A percentile compares a stretch with the other conserved stretches of the same genome.
These are phyloP conservation scores for Centroberyx gerrardi DNA, from an alignment of 2,797 vertebrate species.

Conservation along the genomic window DNA sequence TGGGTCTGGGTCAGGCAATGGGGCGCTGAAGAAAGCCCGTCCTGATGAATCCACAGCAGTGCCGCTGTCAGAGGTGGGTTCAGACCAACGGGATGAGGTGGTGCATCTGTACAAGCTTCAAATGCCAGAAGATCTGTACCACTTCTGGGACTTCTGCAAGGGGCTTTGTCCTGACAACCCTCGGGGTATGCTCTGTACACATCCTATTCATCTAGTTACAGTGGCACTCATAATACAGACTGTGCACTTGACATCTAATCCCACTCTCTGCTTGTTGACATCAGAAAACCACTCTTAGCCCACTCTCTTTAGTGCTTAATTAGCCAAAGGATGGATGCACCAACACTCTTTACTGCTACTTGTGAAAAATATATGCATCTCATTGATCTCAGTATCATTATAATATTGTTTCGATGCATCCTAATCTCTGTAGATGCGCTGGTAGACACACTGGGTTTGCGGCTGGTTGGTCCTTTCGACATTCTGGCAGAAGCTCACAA, in stretches of 20 bases:
- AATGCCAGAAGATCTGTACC: slow-evolving; percentile 94
- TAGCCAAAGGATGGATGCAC: background rate
- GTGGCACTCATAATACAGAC: background rate
- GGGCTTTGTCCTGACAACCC: slow-evolving; percentile 88
- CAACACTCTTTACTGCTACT: no score
- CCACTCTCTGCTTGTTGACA: background rate
- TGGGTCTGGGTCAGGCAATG: slow-evolving; percentile 73
- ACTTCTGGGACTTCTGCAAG: slow-evolving; percentile 96
- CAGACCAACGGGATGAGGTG: slow-evolving; percentile 86
- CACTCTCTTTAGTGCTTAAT: background rate
- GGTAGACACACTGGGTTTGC: slow-evolving; percentile 88
- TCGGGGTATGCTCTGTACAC: slow-evolving; percentile 81
- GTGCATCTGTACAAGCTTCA: slow-evolving; percentile 88
- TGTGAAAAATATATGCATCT: background rate
- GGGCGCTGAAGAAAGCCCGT: slow-evolving; percentile 84
- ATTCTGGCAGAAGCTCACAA: slow-evolving; percentile 93
- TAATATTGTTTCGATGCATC: background rate
- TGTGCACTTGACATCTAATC: background rate
- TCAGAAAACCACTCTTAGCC: background rate
- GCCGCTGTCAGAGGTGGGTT: slow-evolving; percentile 52
- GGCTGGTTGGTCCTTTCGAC: slow-evolving; percentile 94
- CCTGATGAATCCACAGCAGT: slow-evolving; percentile 62
- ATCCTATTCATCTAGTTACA: background rate
- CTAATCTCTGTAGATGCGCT: slow-evolving; percentile 85
- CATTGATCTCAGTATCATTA: background rate